Base-by-base conservation (phyloP, 1,140 invertebrate species). In the Hyles vespertilio region DNA sequence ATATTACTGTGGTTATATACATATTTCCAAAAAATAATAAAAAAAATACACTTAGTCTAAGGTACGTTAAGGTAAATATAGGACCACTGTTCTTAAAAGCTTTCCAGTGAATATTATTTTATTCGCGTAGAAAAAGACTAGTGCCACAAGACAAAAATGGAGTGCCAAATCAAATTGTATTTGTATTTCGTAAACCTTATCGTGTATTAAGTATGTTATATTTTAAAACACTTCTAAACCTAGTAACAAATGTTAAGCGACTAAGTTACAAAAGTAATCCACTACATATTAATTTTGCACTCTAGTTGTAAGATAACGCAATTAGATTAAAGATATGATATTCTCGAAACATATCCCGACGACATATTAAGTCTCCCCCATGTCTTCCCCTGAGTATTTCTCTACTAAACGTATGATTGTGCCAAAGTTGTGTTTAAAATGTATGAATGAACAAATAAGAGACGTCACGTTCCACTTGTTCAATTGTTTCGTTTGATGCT, bases 331-430 rank as follows among this genome's bases (percentile, higher is more conserved):
- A 47, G 22, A 48, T 48, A 11, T 67, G n/a, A 73, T 79, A 79
- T 64, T 78, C 61, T 77, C 67, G 59, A 72, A 73, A 85, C 81
- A 87, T 87, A 88, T 88, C 82, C 81, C 73, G 67, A 55, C 64
- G 67, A 84, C 77, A 78, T 81, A 84, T 81, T 76, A 51, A 40
- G 36, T 40, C 36, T 40, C 72, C 73, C 81, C 74, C 71, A 77
- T 70, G 85, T 88, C 85, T 88, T 88, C 85, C 84, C 83, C 76
- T 74, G 74, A 77, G 71, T 79, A 77, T 86, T 76, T 82, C 61
- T 67, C 59, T 77, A 79, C 71, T 65, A 64, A 73, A 72, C 69
- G 67, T 76, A 69, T 72, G 73, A 74, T 76, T 81, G 84, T 88
- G 85, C 85, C 85, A 87, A 88, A 85, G 72, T 79, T 74, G 74